Conservation (phyloP, 2,888 invertebrate species). For the Colletes collaris region DNA sequence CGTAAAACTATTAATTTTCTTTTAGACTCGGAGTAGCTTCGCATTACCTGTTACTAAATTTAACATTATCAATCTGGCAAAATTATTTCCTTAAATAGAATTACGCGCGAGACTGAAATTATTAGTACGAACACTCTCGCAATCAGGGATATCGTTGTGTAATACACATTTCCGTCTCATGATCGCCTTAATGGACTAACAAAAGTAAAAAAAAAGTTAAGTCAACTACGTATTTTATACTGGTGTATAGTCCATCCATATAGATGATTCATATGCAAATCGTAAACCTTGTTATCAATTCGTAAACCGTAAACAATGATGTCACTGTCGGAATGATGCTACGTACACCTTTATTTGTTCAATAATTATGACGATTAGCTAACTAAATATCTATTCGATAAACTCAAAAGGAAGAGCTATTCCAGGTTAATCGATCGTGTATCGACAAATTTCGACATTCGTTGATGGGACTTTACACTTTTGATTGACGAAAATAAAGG, state of each 20-base stretch:
- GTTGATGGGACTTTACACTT: too few species aligned
- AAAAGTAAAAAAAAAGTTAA: neutral
- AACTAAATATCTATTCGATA: slow-evolving; percentile 13
- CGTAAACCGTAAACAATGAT: slow-evolving; percentile 33
- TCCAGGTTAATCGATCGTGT: too few species aligned
- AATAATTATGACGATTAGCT: slow-evolving; percentile 10
- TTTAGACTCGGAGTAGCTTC: neutral
- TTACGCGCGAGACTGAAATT: neutral
- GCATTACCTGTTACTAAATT: neutral
- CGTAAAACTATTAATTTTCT: slow-evolving; percentile 4
- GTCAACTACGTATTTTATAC: neutral
- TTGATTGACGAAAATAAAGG: too few species aligned
- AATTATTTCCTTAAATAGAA: neutral
- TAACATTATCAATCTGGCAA: neutral
- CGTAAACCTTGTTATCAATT: slow-evolving; percentile 31
- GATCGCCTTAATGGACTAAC: neutral
- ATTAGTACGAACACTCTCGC: neutral
- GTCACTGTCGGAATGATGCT: slow-evolving; percentile 17
- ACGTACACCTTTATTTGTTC: slow-evolving; percentile 5
- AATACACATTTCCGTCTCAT: neutral
- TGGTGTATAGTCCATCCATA: neutral
- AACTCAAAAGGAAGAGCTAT: neutral
- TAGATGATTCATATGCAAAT: slow-evolving; percentile 44
- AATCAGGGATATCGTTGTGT: too few species aligned
- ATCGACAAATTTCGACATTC: too few species aligned